Conservation (phyloP, 2,113 vertebrate genomes). For the Sialia sialis region DNA sequence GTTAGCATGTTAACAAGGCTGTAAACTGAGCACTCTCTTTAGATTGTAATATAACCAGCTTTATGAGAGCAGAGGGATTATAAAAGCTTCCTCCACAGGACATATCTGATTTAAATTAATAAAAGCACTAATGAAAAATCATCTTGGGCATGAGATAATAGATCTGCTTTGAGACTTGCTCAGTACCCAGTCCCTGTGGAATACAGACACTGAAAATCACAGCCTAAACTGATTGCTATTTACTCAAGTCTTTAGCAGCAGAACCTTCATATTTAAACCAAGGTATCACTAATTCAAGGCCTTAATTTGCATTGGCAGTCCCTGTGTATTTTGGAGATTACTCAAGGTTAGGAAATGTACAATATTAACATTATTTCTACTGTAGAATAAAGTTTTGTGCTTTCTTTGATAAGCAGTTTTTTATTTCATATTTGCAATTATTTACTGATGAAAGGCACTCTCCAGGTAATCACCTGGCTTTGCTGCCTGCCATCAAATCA, state of each 20-base stretch:
- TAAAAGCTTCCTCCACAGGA: not conserved
- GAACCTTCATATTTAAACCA: not conserved
- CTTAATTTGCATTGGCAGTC: not conserved
- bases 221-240: not conserved
- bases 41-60: not conserved
- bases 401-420: not conserved
- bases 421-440: not conserved
- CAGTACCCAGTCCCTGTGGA: not conserved
- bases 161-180: not conserved
- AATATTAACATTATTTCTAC: not conserved
- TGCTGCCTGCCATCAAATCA: not conserved
- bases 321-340: not conserved
- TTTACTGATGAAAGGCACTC: not conserved
- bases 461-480: not conserved
- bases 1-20: slow-evolving; percentile 36
- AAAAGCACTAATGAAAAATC: slow-evolving; percentile 40
- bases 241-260: not conserved
- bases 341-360: not conserved
- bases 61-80: slow-evolving; percentile 24
- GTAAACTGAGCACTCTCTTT: slow-evolving; percentile 23
- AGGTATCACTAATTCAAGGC: not conserved
- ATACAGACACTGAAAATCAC: not conserved
- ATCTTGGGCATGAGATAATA: slow-evolving; percentile 7
- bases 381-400: not conserved
- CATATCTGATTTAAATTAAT: slow-evolving; percentile 30